Base-by-base conservation (phyloP, 2,113 vertebrate species). In the Cettia cetti region DNA sequence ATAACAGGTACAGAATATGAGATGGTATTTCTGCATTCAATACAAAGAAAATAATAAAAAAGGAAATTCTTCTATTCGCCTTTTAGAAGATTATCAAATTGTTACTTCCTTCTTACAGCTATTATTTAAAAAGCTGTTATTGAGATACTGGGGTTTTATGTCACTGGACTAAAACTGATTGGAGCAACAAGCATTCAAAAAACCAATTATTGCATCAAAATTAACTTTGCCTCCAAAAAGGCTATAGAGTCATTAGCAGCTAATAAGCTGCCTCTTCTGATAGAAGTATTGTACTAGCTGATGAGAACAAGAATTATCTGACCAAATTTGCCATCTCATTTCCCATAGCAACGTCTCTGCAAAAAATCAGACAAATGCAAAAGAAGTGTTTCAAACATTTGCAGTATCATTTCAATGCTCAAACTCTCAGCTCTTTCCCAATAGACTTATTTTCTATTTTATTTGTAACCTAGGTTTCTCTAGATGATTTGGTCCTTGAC, bases 311-410 rank as follows among this genome's bases (percentile, higher is more conserved):
- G 56, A 81, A 70, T 64, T 91, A 39, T 52, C 45, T 44, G 60
- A 82, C 47, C 82, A 82, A 86, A 89, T 75, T 82, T 81, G 61
- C 52, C 24, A 52, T n/a, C 59, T 89, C 80, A 66, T 78, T 95
- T 83, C 23, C 47, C 77, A 75, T 19, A 68, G 89, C 56, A 86
- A 90, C n/a, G 0, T 68, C 49, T 68, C 74, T 64, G 42, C 13
- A 92, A 80, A 82, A 82, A 95, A 69, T 15, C 23, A 84, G 37
- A 44, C 22, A 52, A 71, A 5, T 64, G 19, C 10, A 7, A 69
- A 53, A 81, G 28, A 70, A 59, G 31, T 27, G 15, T 66, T 81
- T 86, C 49, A 91, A 71, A 78, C 26, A 86, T 44, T 33, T 65
- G 20, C 8, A 30, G 15, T 33, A 76, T 11, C 12, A 57, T 53